phyloP scores from a whole-genome alignment of 2,113 vertebrate genomes.

The Syngnathus typhle region DNA sequence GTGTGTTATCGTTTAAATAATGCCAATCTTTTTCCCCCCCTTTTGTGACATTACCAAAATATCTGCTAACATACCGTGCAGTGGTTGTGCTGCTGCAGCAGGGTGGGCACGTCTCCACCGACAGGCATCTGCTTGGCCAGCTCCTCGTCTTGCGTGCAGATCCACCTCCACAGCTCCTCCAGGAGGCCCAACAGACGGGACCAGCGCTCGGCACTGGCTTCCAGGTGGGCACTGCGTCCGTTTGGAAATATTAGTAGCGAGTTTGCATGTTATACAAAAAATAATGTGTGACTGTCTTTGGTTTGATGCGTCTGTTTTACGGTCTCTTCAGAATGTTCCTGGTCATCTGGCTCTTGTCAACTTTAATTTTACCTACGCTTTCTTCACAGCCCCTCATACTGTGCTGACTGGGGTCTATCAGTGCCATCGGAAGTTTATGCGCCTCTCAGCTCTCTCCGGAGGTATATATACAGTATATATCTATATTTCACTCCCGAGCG shows the following conservation, averaged over 20 bases:
- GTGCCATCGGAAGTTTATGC: constrained; percentile 29
- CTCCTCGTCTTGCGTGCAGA: constrained; percentile 91
- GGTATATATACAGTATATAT: not conserved
- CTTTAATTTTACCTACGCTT: constrained; percentile 40
- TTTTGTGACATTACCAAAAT: no score
- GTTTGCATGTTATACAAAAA: not conserved
- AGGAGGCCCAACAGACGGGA: constrained; percentile 81
- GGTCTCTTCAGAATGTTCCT: constrained; percentile 10
- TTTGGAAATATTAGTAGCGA: not conserved
- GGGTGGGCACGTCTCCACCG: constrained; percentile 87
- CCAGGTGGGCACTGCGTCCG: constrained; percentile 81
- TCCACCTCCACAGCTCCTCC: constrained; percentile 92
- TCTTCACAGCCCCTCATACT: constrained; percentile 23
- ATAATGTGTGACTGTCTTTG: constrained; percentile 1
- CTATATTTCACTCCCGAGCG: constrained; percentile 15
- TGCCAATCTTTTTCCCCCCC: no score
- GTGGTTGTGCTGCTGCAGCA: constrained; percentile 88
- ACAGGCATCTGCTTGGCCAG: constrained; percentile 91
- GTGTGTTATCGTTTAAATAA: no score
- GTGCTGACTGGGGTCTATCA: constrained; percentile 11
- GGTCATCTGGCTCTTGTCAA: constrained; percentile 50
- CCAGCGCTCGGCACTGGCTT: constrained; percentile 93
- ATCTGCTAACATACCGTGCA: constrained; percentile 75
- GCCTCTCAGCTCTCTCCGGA: constrained; percentile 5
- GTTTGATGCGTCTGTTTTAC: constrained; percentile 3